These are phyloP conservation scores for Falcunculus frontatus DNA, from an alignment of 2,113 vertebrate genomes.

Conservation along the genomic window DNA sequence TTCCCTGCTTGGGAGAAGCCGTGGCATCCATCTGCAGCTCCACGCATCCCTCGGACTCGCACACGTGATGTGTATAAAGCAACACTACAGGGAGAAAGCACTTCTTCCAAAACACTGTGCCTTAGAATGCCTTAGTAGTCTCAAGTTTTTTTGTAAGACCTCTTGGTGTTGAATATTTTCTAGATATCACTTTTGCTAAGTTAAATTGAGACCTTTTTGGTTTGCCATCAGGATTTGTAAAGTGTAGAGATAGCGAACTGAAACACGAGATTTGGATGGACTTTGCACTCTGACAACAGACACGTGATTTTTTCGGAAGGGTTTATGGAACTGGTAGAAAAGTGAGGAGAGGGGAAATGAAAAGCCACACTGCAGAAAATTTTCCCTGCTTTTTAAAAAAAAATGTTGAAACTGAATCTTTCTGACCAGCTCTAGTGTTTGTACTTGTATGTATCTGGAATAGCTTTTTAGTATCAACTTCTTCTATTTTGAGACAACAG, in stretches of 20 bases:
- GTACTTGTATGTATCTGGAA: constrained; percentile 69
- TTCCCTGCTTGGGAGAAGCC: neutral
- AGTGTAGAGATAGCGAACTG: constrained; percentile 63
- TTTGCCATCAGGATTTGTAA: constrained; percentile 62
- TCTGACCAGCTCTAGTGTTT: constrained; percentile 58
- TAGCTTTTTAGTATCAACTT: constrained; percentile 72
- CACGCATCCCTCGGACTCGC: neutral
- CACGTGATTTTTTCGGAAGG: neutral
- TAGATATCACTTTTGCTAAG: constrained; percentile 73
- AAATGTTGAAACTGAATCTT: constrained; percentile 21
- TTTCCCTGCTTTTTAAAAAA: neutral
- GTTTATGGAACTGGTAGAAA: constrained; percentile 39
- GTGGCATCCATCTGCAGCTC: neutral
- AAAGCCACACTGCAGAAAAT: neutral
- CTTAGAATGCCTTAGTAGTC: constrained; percentile 78
- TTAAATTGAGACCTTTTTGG: constrained; percentile 62
- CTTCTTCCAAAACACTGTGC: constrained; percentile 77
- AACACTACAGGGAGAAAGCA: constrained; percentile 61
- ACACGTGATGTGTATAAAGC: constrained; percentile 7
- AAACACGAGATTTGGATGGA: constrained; percentile 60
- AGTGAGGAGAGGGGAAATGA: neutral
- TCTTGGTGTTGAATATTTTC: constrained; percentile 68
- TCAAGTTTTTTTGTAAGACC: constrained; percentile 54
- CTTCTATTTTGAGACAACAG: constrained; percentile 68
- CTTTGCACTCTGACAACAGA: constrained; percentile 60